A percentile compares a stretch with the other conserved stretches of the same genome.
These are phyloP conservation scores for Barbus barbus DNA, from an alignment of 2,113 vertebrate species.

Conservation along the genomic window DNA sequence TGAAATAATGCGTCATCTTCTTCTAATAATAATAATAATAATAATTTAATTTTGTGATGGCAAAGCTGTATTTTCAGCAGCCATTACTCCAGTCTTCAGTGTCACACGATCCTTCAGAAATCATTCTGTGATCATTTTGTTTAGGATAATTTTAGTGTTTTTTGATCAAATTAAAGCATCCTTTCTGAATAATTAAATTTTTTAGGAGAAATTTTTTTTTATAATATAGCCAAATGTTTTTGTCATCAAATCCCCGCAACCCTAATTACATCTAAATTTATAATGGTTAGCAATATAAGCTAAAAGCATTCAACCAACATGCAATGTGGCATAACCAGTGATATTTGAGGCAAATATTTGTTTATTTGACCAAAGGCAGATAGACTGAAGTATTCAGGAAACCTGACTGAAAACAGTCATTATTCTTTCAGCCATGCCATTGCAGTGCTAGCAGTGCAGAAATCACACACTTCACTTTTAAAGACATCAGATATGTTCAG, in stretches of 20 bases:
- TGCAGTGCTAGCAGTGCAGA: too few species aligned
- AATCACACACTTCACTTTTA: neutral
- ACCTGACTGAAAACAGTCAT: neutral
- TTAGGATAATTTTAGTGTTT: neutral
- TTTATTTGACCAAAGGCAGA: neutral
- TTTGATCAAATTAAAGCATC: too few species aligned
- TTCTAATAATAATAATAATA: too few species aligned
- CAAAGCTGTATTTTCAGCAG: too few species aligned
- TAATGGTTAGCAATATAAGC: neutral
- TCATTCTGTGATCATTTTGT: neutral
- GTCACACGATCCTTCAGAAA: neutral
- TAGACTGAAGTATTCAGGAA: neutral
- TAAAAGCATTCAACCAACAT: neutral
- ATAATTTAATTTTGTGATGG: neutral
- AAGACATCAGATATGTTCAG: constrained; percentile 6
- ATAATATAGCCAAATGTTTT: neutral
- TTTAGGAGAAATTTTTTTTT: too few species aligned
- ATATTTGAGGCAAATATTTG: neutral
- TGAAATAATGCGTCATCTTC: neutral
- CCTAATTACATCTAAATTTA: neutral
- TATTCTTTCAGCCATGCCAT: too few species aligned
- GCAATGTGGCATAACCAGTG: neutral
- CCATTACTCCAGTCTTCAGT: neutral
- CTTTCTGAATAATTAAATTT: neutral
- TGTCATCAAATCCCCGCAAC: neutral